phyloP scores from a whole-genome alignment of 1,140 invertebrate genomes.

The Aphis gossypii region DNA sequence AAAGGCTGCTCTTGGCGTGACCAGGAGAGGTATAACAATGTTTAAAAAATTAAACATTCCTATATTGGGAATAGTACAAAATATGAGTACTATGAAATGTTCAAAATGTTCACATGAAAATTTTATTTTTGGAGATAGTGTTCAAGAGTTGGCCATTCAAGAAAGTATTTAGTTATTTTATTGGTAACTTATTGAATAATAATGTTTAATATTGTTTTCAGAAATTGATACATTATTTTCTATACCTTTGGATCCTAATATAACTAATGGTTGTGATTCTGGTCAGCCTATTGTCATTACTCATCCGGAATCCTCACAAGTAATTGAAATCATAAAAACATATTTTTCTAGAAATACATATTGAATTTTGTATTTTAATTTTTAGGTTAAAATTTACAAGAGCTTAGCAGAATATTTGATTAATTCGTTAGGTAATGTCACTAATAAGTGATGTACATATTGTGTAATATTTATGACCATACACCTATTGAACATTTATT shows the following conservation, averaged over 20 bases:
- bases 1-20: slow-evolving; percentile 80
- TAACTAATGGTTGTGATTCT: slow-evolving; percentile 75
- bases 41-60: slow-evolving; percentile 81
- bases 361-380: background rate
- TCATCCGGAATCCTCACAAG: slow-evolving; percentile 70
- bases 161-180: slow-evolving; percentile 61
- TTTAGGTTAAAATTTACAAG: slow-evolving; percentile 17
- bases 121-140: slow-evolving; percentile 71
- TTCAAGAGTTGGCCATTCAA: slow-evolving; percentile 65
- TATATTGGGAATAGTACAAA: slow-evolving; percentile 82
- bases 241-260: slow-evolving; percentile 77
- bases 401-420: slow-evolving; percentile 48
- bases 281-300: slow-evolving; percentile 81
- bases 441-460: background rate
- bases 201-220: slow-evolving; percentile 62
- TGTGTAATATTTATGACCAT: background rate
- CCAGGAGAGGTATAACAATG: slow-evolving; percentile 80
- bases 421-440: background rate
- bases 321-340: slow-evolving; percentile 63
- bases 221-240: slow-evolving; percentile 72
- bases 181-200: background rate
- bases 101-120: slow-evolving; percentile 73
- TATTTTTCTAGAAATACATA: background rate
- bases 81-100: slow-evolving; percentile 82
- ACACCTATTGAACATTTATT: background rate